Conservation (phyloP, 2,113 vertebrate species). For the Poeciliopsis prolifica region DNA sequence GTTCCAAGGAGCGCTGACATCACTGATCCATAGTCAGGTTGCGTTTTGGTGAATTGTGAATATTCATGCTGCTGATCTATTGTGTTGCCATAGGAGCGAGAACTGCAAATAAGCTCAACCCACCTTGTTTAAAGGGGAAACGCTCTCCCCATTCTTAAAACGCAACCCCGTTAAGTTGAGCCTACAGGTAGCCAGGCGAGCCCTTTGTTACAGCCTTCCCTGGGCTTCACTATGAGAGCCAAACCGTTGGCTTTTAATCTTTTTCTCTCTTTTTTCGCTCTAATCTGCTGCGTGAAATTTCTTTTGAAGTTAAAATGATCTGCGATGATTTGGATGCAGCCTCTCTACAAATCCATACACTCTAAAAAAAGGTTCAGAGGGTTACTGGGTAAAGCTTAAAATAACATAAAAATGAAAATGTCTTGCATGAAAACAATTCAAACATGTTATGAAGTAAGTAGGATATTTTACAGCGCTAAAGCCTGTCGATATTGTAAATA, state of each 20-base stretch:
- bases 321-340: not conserved
- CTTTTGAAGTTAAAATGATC: not conserved
- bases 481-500: not conserved
- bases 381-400: not conserved
- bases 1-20: conserved; percentile 84
- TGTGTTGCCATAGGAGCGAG: conserved; percentile 96
- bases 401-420: not conserved
- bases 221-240: conserved; percentile 6
- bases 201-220: conserved; percentile 21
- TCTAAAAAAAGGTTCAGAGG: not conserved
- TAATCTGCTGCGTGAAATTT: conserved; percentile 44
- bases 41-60: conserved; percentile 86
- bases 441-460: not conserved
- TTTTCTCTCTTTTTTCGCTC: not conserved
- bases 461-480: not conserved
- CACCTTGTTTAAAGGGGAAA: conserved; percentile 89
- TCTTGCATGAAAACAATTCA: not conserved
- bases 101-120: conserved; percentile 87
- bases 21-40: conserved; percentile 85
- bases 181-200: conserved; percentile 62
- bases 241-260: not conserved
- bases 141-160: conserved; percentile 77
- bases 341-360: not conserved
- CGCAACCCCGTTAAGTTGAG: conserved; percentile 43
- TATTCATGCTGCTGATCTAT: conserved; percentile 92